Conservation (phyloP, 2,113 vertebrate genomes). For the Rafetus swinhoei region DNA sequence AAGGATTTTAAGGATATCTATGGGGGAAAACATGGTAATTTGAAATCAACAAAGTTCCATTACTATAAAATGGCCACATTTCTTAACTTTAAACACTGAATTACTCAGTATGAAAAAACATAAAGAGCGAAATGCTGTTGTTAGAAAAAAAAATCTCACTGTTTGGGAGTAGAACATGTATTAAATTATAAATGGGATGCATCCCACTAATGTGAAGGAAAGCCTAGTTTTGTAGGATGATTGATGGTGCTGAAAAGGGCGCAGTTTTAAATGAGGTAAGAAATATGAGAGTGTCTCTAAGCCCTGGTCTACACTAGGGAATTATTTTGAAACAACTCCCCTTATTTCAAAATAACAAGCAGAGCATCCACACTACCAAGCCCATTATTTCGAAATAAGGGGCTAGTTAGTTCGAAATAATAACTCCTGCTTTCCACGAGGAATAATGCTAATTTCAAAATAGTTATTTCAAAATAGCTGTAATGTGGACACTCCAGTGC, state of each 20-base stretch:
- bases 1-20: neutral
- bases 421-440: no score
- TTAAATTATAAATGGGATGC: neutral
- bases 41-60: neutral
- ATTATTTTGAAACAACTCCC: no score
- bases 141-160: neutral
- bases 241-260: neutral
- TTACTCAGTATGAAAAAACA: neutral
- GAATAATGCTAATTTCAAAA: no score
- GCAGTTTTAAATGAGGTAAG: neutral
- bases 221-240: neutral
- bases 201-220: neutral
- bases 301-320: no score
- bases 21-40: neutral
- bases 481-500: no score
- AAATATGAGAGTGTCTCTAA: neutral
- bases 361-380: no score
- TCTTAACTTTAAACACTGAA: neutral
- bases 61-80: neutral
- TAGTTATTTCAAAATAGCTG: no score
- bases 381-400: no score
- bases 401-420: no score
- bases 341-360: no score
- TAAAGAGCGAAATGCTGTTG: fast-evolving
- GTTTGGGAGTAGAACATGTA: neutral